Base-by-base conservation (phyloP, 1,140 invertebrate species). In the Caerostris extrusa region DNA sequence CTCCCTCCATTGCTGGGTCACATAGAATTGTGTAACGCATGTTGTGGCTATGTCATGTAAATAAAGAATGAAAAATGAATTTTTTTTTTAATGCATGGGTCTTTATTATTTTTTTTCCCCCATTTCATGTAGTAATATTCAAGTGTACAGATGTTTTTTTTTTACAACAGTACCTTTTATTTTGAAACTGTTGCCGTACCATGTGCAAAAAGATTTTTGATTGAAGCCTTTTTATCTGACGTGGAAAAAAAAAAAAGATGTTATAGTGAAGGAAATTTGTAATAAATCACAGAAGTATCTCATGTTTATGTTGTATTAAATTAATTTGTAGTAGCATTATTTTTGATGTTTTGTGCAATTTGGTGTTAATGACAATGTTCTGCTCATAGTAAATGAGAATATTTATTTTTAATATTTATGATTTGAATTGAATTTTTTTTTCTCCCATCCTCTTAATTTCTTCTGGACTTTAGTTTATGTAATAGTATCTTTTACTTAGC, bases 1-100 rank as follows among this genome's bases (percentile, higher is more conserved):
- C 85, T 93, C 92, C 92, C 92, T 93, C 92, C 92, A 93, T 88
- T 88, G 92, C 82, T 69, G 87, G 81, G 92, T 93, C 92, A 93
- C 86, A 93, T 93, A 86, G 87, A 82, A 55, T 90, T 94, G 87
- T 94, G 77, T 94, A 90, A n/a, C 85, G 86, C 87, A 94, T 94
- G 93, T 85, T 94, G 87, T 94, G 93, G 71, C 69, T 87, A 89
- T 94, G 93, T 94, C 58, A 90, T 94, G 93, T 94, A 94, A 94
- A 94, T 94, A 94, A 94, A 88, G 86, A 85, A 83, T 90, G 71
- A 58, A 94, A 90, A 89, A 87, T 10, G 6, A 81, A 61, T 81
- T 86, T 88, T 60, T 50, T 85, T 90, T 94, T 85, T 58, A 93
- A 71, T 90, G 93, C 88, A 94, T 83, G 71, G 91, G 71, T 94